A percentile compares a stretch with the other conserved stretches of the same genome.
phyloP scores from a whole-genome alignment of 1,140 invertebrate genomes.

The Ectropis grisescens region DNA sequence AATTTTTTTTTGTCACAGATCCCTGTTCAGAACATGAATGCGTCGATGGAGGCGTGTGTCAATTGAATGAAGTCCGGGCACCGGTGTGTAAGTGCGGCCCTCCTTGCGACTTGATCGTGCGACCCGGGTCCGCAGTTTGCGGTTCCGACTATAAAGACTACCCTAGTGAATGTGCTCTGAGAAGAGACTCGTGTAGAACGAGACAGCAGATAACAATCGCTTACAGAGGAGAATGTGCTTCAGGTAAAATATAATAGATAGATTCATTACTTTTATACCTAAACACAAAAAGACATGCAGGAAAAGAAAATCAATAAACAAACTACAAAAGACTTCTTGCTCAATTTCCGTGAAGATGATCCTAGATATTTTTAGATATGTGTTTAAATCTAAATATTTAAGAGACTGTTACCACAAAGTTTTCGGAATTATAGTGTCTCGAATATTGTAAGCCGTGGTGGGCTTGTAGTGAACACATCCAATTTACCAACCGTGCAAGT shows the following conservation, averaged over 20 bases:
- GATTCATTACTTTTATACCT: background rate
- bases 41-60: constrained; percentile 83
- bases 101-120: constrained; percentile 79
- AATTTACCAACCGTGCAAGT: too few species aligned
- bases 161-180: constrained; percentile 84
- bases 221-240: constrained; percentile 83
- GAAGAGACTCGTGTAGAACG: constrained; percentile 80
- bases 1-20: constrained; percentile 73
- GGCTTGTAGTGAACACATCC: too few species aligned
- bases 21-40: constrained; percentile 85
- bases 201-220: constrained; percentile 81
- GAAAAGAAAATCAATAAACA: constrained; percentile 2
- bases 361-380: too few species aligned
- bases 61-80: constrained; percentile 80
- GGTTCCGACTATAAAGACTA: constrained; percentile 90
- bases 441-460: too few species aligned
- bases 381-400: too few species aligned
- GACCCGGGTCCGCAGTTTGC: constrained; percentile 78
- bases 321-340: too few species aligned
- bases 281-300: background rate
- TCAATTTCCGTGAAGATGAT: too few species aligned
- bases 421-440: too few species aligned
- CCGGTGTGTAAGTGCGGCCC: constrained; percentile 85
- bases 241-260: constrained; percentile 70
- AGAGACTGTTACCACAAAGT: too few species aligned